Evolutionary conservation across 2,888 invertebrate species (phyloP).

Genomic region (Apodemia hepburni): DNA sequence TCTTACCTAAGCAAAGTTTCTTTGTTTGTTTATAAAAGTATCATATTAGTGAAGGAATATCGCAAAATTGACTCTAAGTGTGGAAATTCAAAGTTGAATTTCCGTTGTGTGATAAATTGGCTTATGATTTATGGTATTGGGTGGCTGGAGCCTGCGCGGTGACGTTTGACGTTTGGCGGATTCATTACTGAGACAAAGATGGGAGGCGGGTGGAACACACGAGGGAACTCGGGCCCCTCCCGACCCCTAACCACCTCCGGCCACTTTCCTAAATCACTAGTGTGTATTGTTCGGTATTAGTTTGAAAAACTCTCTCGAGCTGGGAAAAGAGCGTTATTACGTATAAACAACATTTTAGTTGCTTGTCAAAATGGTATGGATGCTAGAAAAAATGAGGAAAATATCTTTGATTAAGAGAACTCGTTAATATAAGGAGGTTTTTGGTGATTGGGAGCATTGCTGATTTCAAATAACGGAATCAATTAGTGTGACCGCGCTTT

Average conservation of each 20-base stretch:
- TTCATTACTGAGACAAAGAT: constrained; percentile 77
- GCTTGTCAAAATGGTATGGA: neutral
- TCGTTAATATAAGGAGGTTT: neutral
- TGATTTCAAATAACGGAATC: too few relatives aligned
- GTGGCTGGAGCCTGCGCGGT: constrained; percentile 62
- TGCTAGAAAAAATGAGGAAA: neutral
- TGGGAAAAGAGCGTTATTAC: constrained; percentile 18
- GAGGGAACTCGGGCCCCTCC: constrained; percentile 38
- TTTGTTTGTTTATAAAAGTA: constrained; percentile 28
- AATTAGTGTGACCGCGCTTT: too few relatives aligned
- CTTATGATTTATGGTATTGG: constrained; percentile 59
- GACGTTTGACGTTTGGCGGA: constrained; percentile 74
- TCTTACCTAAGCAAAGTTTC: constrained; percentile 60
- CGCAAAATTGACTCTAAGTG: constrained; percentile 27
- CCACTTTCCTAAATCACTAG: constrained; percentile 76
- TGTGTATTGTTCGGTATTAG: constrained; percentile 59
- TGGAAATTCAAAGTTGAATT: constrained; percentile 43
- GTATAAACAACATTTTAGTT: constrained; percentile 23
- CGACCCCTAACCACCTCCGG: constrained; percentile 41
- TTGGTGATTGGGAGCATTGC: neutral
- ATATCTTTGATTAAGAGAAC: neutral
- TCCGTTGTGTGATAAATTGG: constrained; percentile 47
- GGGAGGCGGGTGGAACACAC: constrained; percentile 38
- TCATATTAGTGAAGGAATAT: constrained; percentile 16
- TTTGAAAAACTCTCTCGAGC: constrained; percentile 26